A percentile compares a stretch with the other conserved stretches of the same genome.
These are phyloP conservation scores for Thecophora atra DNA, from an alignment of 2,888 invertebrate species.

Conservation along the genomic window DNA sequence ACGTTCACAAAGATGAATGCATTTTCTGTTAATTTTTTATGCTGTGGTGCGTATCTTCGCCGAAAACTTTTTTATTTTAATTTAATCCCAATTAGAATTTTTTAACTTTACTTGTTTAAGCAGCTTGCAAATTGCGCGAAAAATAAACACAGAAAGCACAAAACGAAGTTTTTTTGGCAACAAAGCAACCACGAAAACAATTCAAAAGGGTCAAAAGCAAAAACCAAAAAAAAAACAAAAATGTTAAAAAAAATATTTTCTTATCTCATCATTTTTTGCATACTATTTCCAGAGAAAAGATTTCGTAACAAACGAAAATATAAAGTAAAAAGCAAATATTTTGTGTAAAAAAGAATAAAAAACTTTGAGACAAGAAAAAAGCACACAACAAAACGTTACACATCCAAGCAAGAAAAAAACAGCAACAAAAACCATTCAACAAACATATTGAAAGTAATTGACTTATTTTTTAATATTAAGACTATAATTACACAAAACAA, in stretches of 20 bases:
- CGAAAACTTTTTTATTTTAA: not conserved
- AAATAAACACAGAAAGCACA: not conserved
- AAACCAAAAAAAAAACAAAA: slow-evolving; percentile 4
- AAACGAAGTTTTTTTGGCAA: not conserved
- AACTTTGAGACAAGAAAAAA: not conserved
- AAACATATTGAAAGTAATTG: slow-evolving; percentile 19
- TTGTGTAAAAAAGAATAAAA: not conserved
- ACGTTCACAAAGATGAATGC: too few relatives aligned
- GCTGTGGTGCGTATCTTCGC: too few relatives aligned
- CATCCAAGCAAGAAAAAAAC: not conserved
- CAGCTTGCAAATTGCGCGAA: not conserved
- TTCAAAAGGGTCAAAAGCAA: not conserved
- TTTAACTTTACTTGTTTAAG: not conserved
- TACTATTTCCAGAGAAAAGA: slow-evolving; percentile 3
- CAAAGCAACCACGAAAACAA: not conserved
- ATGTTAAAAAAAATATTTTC: slow-evolving; percentile 3
- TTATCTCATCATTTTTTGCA: slow-evolving; percentile 9
- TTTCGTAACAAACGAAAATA: not conserved
- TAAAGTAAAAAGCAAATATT: slow-evolving; percentile 1
- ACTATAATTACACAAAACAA: slow-evolving; percentile 8
- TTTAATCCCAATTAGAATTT: not conserved
- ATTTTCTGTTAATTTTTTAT: too few relatives aligned
- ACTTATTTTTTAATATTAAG: slow-evolving; percentile 26
- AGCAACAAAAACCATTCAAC: not conserved
- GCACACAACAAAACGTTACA: slow-evolving; percentile 1